phyloP scores from a whole-genome alignment of 1,140 invertebrate genomes.

The Hyles euphorbiae region DNA sequence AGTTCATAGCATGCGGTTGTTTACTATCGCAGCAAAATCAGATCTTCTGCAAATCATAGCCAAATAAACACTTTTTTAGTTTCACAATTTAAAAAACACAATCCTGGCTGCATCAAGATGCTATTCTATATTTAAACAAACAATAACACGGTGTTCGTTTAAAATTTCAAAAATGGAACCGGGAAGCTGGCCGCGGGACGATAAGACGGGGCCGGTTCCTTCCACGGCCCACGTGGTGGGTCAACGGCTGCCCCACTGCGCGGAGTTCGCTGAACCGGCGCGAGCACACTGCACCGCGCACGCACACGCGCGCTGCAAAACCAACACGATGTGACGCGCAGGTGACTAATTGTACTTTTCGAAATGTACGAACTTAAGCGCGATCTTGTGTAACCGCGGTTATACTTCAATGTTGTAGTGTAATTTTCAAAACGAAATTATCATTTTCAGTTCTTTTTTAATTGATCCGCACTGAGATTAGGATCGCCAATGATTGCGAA shows the following conservation, averaged over 20 bases:
- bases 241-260: slow-evolving; percentile 68
- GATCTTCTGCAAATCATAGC: too few relatives aligned
- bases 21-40: too few relatives aligned
- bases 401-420: too few relatives aligned
- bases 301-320: slow-evolving; percentile 15
- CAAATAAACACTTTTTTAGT: too few relatives aligned
- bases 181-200: slow-evolving; percentile 37
- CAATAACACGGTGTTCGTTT: slow-evolving; percentile 3
- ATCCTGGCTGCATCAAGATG: too few relatives aligned
- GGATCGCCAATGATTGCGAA: too few relatives aligned
- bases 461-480: too few relatives aligned
- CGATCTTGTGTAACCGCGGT: too few relatives aligned
- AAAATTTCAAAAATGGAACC: slow-evolving; percentile 40
- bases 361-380: not conserved
- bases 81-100: too few relatives aligned
- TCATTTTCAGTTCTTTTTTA: too few relatives aligned
- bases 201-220: slow-evolving; percentile 42
- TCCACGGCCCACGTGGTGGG: slow-evolving; percentile 62
- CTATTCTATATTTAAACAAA: not conserved
- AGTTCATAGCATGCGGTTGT: too few relatives aligned
- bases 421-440: too few relatives aligned
- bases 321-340: slow-evolving; percentile 21
- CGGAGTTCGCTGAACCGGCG: slow-evolving; percentile 49
- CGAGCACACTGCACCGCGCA: slow-evolving; percentile 23
- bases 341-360: slow-evolving; percentile 27